Percentiles rank a stretch among this genome's conserved stretches.
phyloP scores from a whole-genome alignment of 2,113 vertebrate species.

The Percina caprodes region DNA sequence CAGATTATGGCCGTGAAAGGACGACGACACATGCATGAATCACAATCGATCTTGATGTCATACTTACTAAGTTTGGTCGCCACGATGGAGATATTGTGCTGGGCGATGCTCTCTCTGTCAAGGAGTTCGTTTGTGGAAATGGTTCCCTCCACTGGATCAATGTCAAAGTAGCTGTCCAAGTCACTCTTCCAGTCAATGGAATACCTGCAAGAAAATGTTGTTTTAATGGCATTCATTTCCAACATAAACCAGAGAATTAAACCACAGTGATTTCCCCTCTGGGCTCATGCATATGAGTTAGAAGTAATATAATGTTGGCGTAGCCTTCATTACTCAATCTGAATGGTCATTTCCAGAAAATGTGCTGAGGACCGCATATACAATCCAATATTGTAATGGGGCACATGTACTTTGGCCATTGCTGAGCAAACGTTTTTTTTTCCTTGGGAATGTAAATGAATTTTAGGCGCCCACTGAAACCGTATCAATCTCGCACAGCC shows the following conservation, averaged over 20 bases:
- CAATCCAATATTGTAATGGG: constrained; percentile 70
- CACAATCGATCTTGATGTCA: constrained; percentile 58
- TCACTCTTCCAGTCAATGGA: constrained; percentile 96
- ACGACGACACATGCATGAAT: constrained; percentile 49
- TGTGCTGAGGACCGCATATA: constrained; percentile 71
- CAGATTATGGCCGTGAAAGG: constrained; percentile 59
- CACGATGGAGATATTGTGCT: constrained; percentile 95
- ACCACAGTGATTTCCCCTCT: constrained; percentile 32
- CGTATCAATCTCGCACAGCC: constrained; percentile 59
- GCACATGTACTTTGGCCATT: constrained; percentile 44
- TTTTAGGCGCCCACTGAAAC: constrained; percentile 53
- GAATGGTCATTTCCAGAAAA: constrained; percentile 77
- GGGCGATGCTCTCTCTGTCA: constrained; percentile 93
- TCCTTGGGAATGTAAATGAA: constrained; percentile 61
- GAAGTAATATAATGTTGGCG: constrained; percentile 61
- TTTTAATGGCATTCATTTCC: constrained; percentile 59
- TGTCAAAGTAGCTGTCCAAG: constrained; percentile 93
- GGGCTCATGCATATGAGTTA: constrained; percentile 64
- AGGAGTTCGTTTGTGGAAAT: constrained; percentile 94
- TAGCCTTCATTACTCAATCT: constrained; percentile 75
- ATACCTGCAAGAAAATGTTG: constrained; percentile 85
- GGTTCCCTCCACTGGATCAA: constrained; percentile 94
- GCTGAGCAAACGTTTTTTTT: constrained; percentile 73
- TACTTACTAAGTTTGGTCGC: constrained; percentile 99
- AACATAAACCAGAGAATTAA: constrained; percentile 46